Conservation (phyloP, 2,888 invertebrate genomes). For the Biston betularia region DNA sequence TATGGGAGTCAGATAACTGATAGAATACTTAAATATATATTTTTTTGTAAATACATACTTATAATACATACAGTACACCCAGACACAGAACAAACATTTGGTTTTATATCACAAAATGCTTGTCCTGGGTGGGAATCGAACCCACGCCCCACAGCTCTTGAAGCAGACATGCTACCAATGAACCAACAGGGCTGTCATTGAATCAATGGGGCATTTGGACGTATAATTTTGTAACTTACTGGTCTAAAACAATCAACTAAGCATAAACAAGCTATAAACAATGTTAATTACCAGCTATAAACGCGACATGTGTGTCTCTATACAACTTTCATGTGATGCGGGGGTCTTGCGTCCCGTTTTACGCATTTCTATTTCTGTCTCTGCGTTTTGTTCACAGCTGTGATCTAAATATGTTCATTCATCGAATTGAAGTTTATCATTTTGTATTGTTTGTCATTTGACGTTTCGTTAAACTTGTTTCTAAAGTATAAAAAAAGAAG, state of each 20-base stretch:
- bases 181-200: no score
- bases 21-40: no score
- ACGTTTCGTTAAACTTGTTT: neutral
- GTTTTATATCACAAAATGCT: no score
- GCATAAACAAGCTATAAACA: constrained; percentile 11
- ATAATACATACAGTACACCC: no score
- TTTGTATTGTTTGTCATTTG: constrained; percentile 3
- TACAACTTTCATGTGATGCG: constrained; percentile 30
- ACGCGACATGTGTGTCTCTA: constrained; percentile 22
- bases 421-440: constrained; percentile 20
- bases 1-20: no score
- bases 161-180: no score
- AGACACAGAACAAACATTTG: no score
- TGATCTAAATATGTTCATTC: constrained; percentile 45
- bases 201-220: neutral
- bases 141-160: no score
- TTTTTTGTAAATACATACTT: no score
- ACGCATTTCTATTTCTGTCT: constrained; percentile 40
- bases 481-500: no score
- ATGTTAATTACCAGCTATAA: constrained; percentile 24
- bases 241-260: constrained; percentile 4
- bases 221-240: neutral
- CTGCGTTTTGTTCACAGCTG: constrained; percentile 45
- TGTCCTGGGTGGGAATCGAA: no score
- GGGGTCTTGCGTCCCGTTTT: constrained; percentile 37